Conservation (phyloP, 2,888 invertebrate species). For the Platerodrilus igneus region DNA sequence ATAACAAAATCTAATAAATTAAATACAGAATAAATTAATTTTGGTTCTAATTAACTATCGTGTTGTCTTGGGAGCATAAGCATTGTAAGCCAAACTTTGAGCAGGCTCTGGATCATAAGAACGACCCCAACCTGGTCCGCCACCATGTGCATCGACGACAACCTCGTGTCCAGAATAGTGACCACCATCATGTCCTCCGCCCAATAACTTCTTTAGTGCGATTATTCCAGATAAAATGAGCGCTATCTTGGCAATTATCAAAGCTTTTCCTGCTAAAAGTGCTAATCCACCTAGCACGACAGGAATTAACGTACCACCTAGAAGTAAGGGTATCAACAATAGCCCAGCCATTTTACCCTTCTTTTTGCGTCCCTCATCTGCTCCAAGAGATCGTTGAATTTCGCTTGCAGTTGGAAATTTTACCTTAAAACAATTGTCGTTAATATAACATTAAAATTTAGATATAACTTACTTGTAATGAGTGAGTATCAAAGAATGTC, state of each 20-base stretch:
- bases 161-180: conserved; percentile 62
- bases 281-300: conserved; percentile 78
- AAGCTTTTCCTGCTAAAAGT: conserved; percentile 76
- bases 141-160: conserved; percentile 58
- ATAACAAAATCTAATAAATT: conserved; percentile 34
- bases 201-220: conserved; percentile 76
- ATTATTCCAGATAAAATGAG: conserved; percentile 78
- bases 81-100: conserved; percentile 59
- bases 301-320: conserved; percentile 77
- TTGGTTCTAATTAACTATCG: conserved; percentile 21
- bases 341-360: conserved; percentile 69
- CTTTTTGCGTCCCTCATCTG: conserved; percentile 61
- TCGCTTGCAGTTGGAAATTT: conserved; percentile 69
- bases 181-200: conserved; percentile 55
- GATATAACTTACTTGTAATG: conserved; percentile 62
- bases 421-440: conserved; percentile 50
- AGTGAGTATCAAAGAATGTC: conserved; percentile 73
- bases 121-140: conserved; percentile 62
- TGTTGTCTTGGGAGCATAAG: conserved; percentile 41
- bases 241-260: conserved; percentile 80
- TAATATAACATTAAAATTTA: too few species aligned
- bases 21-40: conserved; percentile 34
- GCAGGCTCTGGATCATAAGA: conserved; percentile 50
- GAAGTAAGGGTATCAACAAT: conserved; percentile 71
- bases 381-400: conserved; percentile 56